These are phyloP conservation scores for Pelochelys cantorii DNA, from an alignment of 2,797 vertebrate species.

Conservation along the genomic window DNA sequence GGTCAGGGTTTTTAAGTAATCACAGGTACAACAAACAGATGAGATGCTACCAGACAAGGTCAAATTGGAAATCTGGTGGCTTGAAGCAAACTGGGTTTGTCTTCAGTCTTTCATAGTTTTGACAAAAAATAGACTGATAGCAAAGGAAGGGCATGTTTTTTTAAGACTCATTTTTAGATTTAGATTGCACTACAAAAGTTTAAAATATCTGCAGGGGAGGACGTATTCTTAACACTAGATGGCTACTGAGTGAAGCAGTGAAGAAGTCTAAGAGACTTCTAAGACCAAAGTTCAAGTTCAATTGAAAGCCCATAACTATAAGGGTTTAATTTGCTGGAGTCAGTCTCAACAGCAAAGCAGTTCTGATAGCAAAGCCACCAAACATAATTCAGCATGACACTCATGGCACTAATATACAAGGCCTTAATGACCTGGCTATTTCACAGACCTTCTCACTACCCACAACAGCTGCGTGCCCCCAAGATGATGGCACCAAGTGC, in stretches of 20 bases:
- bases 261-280: background rate
- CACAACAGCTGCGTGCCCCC: background rate
- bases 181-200: conserved; percentile 8
- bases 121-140: background rate
- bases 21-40: conserved; percentile 21
- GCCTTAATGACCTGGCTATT: background rate
- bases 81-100: conserved; percentile 41
- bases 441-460: background rate
- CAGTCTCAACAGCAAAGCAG: background rate
- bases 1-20: conserved; percentile 25
- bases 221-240: background rate
- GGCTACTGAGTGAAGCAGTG: background rate
- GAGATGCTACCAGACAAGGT: conserved; percentile 34
- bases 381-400: background rate
- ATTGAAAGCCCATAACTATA: background rate
- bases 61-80: conserved; percentile 42
- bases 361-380: background rate
- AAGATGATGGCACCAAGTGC: background rate
- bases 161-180: background rate
- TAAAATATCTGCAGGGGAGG: background rate
- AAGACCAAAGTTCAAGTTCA: background rate
- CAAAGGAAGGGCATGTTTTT: background rate
- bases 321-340: background rate
- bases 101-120: conserved; percentile 17
- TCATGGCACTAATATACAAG: background rate